Evolutionary conservation across 1,140 invertebrate genomes (phyloP).

Genomic region (Capitella teleta): DNA sequence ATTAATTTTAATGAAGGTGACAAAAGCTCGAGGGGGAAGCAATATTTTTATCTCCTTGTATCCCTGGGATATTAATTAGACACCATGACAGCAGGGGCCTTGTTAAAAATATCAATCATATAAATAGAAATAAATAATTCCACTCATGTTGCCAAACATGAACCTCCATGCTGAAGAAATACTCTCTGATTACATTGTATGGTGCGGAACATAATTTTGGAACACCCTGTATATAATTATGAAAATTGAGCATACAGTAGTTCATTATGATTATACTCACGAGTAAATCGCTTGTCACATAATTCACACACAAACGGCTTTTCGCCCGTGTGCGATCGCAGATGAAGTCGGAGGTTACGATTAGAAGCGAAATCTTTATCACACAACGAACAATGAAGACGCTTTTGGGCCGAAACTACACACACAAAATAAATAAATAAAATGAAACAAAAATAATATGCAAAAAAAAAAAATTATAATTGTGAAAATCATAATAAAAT

Average conservation of each 20-base stretch:
- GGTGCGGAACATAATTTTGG: too few species aligned
- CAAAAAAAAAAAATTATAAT: neutral
- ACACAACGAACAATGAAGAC: neutral
- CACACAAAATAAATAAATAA: too few species aligned
- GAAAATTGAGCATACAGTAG: too few species aligned
- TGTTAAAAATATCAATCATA: neutral
- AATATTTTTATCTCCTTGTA: neutral
- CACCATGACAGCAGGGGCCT: neutral
- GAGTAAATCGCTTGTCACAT: slow-evolving; percentile 24
- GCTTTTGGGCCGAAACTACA: too few species aligned
- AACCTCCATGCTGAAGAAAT: too few species aligned
- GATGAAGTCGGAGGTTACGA: slow-evolving; percentile 2
- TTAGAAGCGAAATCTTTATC: neutral
- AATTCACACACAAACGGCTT: slow-evolving; percentile 16
- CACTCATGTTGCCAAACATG: slow-evolving; percentile 10
- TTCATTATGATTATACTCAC: slow-evolving; percentile 16
- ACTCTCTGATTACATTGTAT: too few species aligned
- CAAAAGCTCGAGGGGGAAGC: neutral
- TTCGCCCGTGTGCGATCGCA: slow-evolving; percentile 11
- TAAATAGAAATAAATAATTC: neutral
- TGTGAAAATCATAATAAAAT: neutral
- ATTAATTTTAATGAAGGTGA: neutral
- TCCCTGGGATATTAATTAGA: neutral
- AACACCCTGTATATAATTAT: too few species aligned
- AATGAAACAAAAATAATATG: too few species aligned